These are phyloP conservation scores for Hemiprocne comata DNA, from an alignment of 2,113 vertebrate species.

Conservation along the genomic window DNA sequence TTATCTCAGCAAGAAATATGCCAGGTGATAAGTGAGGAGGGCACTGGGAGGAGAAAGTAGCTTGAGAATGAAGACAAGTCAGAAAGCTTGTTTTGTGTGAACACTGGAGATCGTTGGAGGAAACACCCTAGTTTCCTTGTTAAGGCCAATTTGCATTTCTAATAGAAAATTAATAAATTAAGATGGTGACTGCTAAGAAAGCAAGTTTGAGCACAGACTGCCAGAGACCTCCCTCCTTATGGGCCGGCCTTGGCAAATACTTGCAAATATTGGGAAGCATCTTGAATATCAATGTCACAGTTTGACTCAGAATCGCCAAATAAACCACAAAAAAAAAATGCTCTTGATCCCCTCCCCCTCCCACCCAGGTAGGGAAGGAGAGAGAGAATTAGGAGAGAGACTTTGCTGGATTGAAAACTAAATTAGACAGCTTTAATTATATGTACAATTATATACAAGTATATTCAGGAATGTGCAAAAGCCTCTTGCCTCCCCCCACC, in stretches of 20 bases:
- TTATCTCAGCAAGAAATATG: neutral
- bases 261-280: constrained; percentile 85
- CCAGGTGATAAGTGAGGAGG: neutral
- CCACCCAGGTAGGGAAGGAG: too few species aligned
- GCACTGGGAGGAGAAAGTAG: neutral
- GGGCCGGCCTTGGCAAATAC: constrained; percentile 65
- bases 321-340: too few species aligned
- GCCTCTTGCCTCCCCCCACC: too few species aligned
- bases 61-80: neutral
- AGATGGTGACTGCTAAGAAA: neutral
- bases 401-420: too few species aligned
- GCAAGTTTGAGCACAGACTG: neutral
- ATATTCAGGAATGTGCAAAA: too few species aligned
- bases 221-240: too few species aligned
- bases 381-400: too few species aligned
- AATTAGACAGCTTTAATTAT: too few species aligned
- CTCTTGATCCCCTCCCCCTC: too few species aligned
- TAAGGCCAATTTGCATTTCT: neutral
- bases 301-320: too few species aligned
- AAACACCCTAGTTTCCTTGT: neutral
- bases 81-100: neutral
- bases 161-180: neutral
- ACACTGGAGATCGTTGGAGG: neutral
- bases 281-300: constrained; percentile 77
- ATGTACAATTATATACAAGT: too few species aligned